These are phyloP conservation scores for Hiodon tergisus DNA, from an alignment of 2,113 vertebrate genomes.

Conservation along the genomic window DNA sequence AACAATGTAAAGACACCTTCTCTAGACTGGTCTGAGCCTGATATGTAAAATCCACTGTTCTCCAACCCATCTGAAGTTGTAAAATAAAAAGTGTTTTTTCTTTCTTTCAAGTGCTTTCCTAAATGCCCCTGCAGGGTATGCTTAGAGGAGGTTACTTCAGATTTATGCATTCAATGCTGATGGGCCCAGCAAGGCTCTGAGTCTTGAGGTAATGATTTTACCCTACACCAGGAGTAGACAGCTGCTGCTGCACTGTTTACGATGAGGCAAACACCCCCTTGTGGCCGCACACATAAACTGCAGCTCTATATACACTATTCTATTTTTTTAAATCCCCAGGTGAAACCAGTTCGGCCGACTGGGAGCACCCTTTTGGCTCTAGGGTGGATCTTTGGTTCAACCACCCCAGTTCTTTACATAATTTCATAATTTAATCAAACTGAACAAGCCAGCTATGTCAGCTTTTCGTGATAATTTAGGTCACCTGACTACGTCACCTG, in stretches of 20 bases:
- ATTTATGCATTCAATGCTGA: background rate
- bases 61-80: background rate
- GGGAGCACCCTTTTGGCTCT: background rate
- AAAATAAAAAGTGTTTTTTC: constrained; percentile 15
- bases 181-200: background rate
- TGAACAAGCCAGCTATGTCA: background rate
- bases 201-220: background rate
- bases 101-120: constrained; percentile 13
- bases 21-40: background rate
- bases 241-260: background rate
- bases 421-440: background rate
- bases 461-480: background rate
- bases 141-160: background rate
- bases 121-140: constrained; percentile 1
- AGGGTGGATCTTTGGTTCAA: background rate
- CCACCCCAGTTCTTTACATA: background rate
- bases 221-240: background rate
- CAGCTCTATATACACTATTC: background rate
- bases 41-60: background rate
- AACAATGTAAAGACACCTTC: background rate
- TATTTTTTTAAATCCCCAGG: background rate
- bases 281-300: background rate
- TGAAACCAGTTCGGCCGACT: background rate
- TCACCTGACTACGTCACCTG: background rate
- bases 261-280: background rate